A percentile compares a stretch with the other conserved stretches of the same genome.
phyloP scores from a whole-genome alignment of 2,113 vertebrate species.

The Callithrix jacchus region DNA sequence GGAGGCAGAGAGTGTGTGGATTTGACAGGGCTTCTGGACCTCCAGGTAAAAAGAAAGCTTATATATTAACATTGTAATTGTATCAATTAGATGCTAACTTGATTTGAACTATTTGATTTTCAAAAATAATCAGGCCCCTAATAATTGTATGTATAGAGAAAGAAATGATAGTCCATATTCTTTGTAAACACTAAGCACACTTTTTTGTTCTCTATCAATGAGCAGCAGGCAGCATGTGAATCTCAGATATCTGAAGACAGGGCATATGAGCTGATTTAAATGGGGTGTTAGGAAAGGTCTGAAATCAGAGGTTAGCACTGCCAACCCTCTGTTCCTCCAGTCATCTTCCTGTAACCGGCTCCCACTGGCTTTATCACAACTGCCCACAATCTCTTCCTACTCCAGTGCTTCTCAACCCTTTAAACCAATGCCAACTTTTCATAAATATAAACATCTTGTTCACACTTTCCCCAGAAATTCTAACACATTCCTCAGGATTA shows the following conservation, averaged over 20 bases:
- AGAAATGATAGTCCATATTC: background rate
- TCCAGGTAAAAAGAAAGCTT: background rate
- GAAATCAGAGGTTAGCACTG: no score
- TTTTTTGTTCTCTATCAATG: background rate
- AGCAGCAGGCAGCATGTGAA: background rate
- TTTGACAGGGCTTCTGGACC: background rate
- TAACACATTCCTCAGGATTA: background rate
- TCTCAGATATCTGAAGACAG: background rate
- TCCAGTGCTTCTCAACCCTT: background rate
- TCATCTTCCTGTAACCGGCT: background rate
- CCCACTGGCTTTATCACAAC: background rate
- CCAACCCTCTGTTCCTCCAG: background rate
- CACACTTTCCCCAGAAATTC: background rate
- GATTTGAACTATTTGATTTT: slow-evolving; percentile 4
- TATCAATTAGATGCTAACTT: background rate
- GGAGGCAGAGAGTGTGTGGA: background rate
- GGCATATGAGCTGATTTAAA: background rate
- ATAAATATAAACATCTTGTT: slow-evolving; percentile 25
- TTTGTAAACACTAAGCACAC: background rate
- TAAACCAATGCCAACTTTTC: background rate
- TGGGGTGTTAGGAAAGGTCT: background rate
- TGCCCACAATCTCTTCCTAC: background rate
- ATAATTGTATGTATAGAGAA: background rate
- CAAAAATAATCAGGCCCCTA: background rate
- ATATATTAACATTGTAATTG: background rate